Evolutionary conservation across 37 sponge, comb jelly and placozoan genomes (phyloP).

Genomic region (Geodia barretti): DNA sequence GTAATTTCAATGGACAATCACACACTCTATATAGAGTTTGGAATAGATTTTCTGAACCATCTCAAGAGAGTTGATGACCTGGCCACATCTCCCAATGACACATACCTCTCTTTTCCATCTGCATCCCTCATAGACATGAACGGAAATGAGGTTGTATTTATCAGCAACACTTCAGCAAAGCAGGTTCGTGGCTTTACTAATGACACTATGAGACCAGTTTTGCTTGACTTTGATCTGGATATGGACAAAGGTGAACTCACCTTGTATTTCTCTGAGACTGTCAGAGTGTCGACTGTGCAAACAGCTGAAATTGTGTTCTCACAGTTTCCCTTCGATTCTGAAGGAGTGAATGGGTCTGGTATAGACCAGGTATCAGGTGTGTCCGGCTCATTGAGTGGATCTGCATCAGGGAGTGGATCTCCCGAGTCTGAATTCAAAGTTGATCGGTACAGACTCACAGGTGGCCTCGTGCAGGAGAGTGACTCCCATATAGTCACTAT

Average conservation of each 20-base stretch:
- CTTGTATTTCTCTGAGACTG: conserved; percentile 81
- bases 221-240: conserved; percentile 71
- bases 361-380: neutral
- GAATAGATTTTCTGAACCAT: conserved; percentile 64
- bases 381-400: neutral
- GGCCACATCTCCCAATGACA: conserved; percentile 43
- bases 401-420: conserved; percentile 8
- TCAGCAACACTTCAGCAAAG: conserved; percentile 37
- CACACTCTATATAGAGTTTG: conserved; percentile 62
- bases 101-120: conserved; percentile 69
- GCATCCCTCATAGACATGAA: conserved; percentile 78
- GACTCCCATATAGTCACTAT: conserved; percentile 66
- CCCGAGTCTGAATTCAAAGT: neutral
- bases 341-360: conserved; percentile 3
- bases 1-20: conserved; percentile 24
- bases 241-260: conserved; percentile 73
- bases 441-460: conserved; percentile 72
- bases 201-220: conserved; percentile 71
- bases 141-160: conserved; percentile 55
- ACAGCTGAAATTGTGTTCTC: conserved; percentile 52
- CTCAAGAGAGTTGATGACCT: conserved; percentile 64
- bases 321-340: conserved; percentile 13
- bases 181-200: conserved; percentile 46
- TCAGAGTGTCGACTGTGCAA: conserved; percentile 69
- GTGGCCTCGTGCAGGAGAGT: conserved; percentile 56